Base-by-base conservation (phyloP, 2,113 vertebrate genomes). In the Scytalopus superciliaris region DNA sequence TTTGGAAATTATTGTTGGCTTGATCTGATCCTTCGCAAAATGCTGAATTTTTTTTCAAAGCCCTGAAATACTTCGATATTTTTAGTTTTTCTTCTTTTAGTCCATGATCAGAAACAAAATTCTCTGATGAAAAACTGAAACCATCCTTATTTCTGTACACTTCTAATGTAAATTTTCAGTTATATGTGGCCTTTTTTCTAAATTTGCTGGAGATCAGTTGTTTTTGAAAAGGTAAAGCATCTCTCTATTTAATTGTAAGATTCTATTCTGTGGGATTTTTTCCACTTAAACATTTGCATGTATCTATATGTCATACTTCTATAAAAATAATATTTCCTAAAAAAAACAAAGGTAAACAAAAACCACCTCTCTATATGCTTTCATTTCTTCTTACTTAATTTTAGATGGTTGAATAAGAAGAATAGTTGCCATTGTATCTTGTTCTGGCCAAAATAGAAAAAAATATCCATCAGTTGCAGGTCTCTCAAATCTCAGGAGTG, bases 361-460 rank as follows among this genome's bases (percentile, higher is more conserved):
- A 90, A 56, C 1, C 0, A 7, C 2, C 7, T 21, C 11, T n/a
- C 6, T 23, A 1, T n/a, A 12, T 53, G 3, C 1, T 45, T 81
- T 28, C 1, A 1, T 23, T 69, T 50, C 39, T 59, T 81, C 8
- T 49, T 40, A n/a, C 9, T 19, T 60, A 44, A 44, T 42, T 94
- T 62, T 33, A 53, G 7, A 6, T 42, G 4, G 4, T 28, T 13
- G 42, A 19, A 52, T 52, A 39, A 79, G 55, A 70, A 59, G 6
- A 84, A 59, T 2, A 37, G 7, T 27, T 68, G 9, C 2, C 9
- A 66, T n/a, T 57, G 1, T 84, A 59, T 47, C 16, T 9, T 66
- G 1, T 66, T 74, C 24, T 44, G 12, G 17, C 42, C 8, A 81
- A 59, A 77, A 33, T 44, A 7, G 2, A 27, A 50, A 50, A 56